Conservation (phyloP, 2,113 vertebrate genomes). For the Bubo blakistoni region DNA sequence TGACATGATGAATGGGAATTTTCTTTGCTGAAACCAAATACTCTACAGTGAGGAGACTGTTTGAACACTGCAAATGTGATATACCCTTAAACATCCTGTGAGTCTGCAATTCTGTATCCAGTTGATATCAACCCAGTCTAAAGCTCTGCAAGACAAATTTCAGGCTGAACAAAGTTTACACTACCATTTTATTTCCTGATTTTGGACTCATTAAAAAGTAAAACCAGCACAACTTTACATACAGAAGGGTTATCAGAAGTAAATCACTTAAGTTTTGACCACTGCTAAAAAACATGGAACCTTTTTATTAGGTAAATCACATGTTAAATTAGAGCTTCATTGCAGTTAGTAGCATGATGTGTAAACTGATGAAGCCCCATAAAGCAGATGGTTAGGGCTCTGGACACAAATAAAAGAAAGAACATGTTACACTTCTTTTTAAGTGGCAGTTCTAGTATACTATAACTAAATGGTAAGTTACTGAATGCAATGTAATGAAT, state of each 20-base stretch:
- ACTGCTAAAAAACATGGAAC: background rate
- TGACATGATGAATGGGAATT: background rate
- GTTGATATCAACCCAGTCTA: background rate
- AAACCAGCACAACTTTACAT: background rate
- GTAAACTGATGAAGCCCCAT: background rate
- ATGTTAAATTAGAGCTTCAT: background rate
- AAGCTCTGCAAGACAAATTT: background rate
- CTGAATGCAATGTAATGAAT: background rate
- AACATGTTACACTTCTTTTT: background rate
- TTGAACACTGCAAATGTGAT: background rate
- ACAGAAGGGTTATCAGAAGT: background rate
- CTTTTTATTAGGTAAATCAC: background rate
- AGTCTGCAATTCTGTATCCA: background rate
- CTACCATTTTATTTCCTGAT: background rate
- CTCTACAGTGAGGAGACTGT: background rate
- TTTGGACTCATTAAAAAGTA: background rate
- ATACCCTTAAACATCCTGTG: background rate
- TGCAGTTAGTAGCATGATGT: background rate
- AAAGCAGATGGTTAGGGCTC: conserved; percentile 17
- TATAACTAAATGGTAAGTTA: background rate
- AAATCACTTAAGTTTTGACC: background rate
- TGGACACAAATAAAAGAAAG: conserved; percentile 21
- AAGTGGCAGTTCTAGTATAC: background rate
- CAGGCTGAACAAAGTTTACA: background rate
- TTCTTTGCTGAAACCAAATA: background rate